Base-by-base conservation (phyloP, 2,888 invertebrate genomes). In the Anorthoa munda region DNA sequence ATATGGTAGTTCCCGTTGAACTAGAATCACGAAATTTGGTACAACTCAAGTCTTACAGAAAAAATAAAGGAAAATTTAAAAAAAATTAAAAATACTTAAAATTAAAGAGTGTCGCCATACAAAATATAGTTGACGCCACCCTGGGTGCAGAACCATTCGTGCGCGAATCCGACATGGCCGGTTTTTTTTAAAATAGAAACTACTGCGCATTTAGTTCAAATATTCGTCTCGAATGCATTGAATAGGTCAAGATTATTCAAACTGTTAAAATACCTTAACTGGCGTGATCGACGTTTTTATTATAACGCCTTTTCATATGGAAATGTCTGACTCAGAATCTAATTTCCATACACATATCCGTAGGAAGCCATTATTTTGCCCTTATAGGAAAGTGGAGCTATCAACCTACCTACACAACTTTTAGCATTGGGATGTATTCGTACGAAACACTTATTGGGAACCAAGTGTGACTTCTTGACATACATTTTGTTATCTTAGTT, bases 231-330 rank as follows among this genome's bases (percentile, higher is more conserved):
- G 31, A 61, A 70, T 9, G 17, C n/a, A 46, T 70, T 53, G 64
- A 67, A 75, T 75, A 76, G 70, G 76, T 68, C 78, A 85, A 39
- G 86, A 86, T 64, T 66, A 59, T 50, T 51, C 9, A 21, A 48
- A 66, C 71, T 39, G 68, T 70, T 58, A 70, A 74, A 74, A 66
- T 18, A 50, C 63, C 74, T 56, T 59, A 77, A 66, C 72, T 65
- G 72, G 61, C 13, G 13, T 61, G 39, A 70, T 72, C 59, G 66
- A 66, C 50, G 31, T 66, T 66, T 77, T 66, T 53, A 53, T 66
- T 60, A 50, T 59, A 39, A 23, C 46, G 50, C 12, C 18, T 81
- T 56, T 53, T 60, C 67, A n/a, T 64, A 48, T 69, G 66, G 59
- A 63, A 68, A 69, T 72, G 18, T 46, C 63, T 66, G 77, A 72